Evolutionary conservation across 2,797 vertebrate genomes (phyloP), one percentile per base, ranked within the genome.

Genomic region (Threskiornis aethiopicus): DNA sequence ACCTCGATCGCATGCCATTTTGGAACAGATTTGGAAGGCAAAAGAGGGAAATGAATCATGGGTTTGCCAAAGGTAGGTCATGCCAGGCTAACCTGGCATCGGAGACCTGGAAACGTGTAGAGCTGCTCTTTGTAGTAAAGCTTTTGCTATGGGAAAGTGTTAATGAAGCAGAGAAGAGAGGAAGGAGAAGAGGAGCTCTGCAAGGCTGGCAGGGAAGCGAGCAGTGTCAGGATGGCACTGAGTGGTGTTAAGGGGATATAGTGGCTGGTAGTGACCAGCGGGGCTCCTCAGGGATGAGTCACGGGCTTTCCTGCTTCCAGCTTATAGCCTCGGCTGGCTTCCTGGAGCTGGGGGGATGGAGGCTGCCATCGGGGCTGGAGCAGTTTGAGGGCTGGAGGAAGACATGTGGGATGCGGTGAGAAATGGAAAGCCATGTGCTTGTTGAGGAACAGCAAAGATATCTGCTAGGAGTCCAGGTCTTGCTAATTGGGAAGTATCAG

Each of bases 1-100:
- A 96, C 96, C 96, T 97, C 46, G 12, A 96, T 97, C 2, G 35
- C 75, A 89, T 93, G 91, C 82, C 96, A 89, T 85, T 82, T 92
- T 0, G 0, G 92, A 97, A 80, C 87, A 88, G 94, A 84, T 91
- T 88, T 87, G 91, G 96, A 93, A 97, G 84, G 89, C 65, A 89
- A 20, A 90, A 71, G 91, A 94, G 95, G 92, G 51, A 84, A 96
- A 61, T 86, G 94, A 95, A 67, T 94, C 95, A 95, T 87, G 82
- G 82, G 82, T 89, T 97, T 97, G 94, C 85, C 96, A 94, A 96
- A 97, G 96, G 95, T 95, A 96, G 96, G 96, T 96, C 96, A 97
- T 4, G 1, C 94, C 79, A 1, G 96, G 96, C 87, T 95, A 96
- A 71, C 95, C 92, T 78, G 92, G 92, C 95, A 75, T 31, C n/a